Conservation (phyloP, 1,140 invertebrate species). For the Listronotus oregonensis region DNA sequence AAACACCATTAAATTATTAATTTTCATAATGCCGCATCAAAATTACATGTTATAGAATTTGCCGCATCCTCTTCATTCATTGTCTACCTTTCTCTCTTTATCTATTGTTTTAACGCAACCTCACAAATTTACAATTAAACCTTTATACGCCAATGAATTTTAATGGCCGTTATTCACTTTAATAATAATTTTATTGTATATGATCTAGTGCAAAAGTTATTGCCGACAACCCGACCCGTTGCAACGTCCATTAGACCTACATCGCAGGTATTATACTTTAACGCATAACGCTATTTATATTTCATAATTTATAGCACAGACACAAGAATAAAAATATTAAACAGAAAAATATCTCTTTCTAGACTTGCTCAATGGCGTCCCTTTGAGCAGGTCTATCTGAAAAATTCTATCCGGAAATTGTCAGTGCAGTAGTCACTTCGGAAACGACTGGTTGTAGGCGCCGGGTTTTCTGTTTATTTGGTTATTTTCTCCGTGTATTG, state of each 20-base stretch:
- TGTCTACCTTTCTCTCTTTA: conserved; percentile 12
- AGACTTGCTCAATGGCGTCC: too few relatives aligned
- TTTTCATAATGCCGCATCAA: conserved; percentile 6
- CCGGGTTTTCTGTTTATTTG: too few relatives aligned
- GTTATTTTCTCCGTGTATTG: too few relatives aligned
- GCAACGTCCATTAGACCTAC: background rate
- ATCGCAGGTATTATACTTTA: too few relatives aligned
- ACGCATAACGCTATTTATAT: too few relatives aligned
- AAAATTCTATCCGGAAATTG: too few relatives aligned
- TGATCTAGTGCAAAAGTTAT: conserved; percentile 7
- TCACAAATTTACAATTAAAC: conserved; percentile 18
- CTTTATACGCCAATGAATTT: conserved; percentile 16
- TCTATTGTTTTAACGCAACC: conserved; percentile 15
- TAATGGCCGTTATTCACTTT: conserved; percentile 20
- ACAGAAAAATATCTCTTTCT: too few relatives aligned
- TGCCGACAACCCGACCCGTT: background rate
- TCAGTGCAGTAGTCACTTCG: too few relatives aligned
- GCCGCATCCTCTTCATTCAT: conserved; percentile 8
- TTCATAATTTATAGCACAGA: too few relatives aligned
- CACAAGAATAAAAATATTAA: too few relatives aligned
- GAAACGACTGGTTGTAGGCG: too few relatives aligned
- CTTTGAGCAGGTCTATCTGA: too few relatives aligned
- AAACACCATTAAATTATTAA: conserved; percentile 9
- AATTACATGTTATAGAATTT: conserved; percentile 10
- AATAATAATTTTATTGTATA: conserved; percentile 11